These are phyloP conservation scores for Amiota mariae DNA, from an alignment of 2,888 invertebrate genomes.

Conservation along the genomic window DNA sequence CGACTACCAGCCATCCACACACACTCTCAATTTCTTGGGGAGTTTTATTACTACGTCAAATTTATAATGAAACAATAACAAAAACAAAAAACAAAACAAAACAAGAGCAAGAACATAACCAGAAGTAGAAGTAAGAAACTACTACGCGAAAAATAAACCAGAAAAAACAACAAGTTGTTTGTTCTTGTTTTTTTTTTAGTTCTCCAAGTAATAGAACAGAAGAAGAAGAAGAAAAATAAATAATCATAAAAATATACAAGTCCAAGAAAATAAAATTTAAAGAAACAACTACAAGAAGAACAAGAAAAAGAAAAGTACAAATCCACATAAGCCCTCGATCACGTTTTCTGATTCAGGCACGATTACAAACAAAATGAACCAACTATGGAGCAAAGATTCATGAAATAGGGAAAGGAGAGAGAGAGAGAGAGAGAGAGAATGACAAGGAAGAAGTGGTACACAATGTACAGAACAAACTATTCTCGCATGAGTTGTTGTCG, in stretches of 20 bases:
- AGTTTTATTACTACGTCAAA: no score
- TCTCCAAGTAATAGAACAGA: neutral
- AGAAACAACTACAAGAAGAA: neutral
- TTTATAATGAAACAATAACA: no score
- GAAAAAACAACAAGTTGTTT: no score
- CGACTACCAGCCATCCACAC: no score
- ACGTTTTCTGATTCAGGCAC: constrained; percentile 61
- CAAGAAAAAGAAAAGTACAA: constrained; percentile 19
- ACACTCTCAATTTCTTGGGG: no score
- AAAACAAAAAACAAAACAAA: no score
- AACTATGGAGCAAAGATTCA: neutral
- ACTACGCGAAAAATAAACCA: no score
- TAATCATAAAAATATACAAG: neutral
- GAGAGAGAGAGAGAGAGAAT: neutral
- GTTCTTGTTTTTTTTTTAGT: no score
- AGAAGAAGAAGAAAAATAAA: neutral
- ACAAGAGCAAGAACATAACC: no score
- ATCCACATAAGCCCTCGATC: constrained; percentile 61
- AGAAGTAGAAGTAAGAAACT: no score
- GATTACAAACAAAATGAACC: constrained; percentile 10
- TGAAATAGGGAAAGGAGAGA: neutral
- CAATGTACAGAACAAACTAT: neutral
- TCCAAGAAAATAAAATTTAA: constrained; percentile 10
- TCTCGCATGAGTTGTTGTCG: neutral
- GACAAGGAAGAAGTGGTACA: neutral